Evolutionary conservation across 2,888 invertebrate genomes (phyloP), one percentile per base, ranked within the genome.

Genomic region (Chouioia cunea): DNA sequence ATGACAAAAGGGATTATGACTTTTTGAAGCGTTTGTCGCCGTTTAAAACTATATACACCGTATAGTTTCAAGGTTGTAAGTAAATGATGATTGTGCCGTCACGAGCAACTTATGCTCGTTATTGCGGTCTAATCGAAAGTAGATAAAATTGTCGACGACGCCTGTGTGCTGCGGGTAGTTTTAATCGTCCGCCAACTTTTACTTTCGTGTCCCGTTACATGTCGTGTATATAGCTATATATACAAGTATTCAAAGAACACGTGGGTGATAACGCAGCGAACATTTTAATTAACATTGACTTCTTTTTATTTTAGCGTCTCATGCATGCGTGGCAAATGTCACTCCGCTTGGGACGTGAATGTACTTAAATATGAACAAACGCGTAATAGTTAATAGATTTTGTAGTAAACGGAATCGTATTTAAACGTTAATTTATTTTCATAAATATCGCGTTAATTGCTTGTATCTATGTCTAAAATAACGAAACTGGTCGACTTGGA

Each of bases 161-260:
- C 27, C 4, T 43, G 44, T 57, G 27, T 18, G 57, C 65, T 71
- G 71, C 71, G 71, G 71, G 71, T 57, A 23, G 57, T 58, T 62
- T 62, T 70, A 71, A 71, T 71, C 71, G 52, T 47, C 62, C 50
- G 52, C 27, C 57, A 66, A 66, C 36, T 66, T 66, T 62, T 66
- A 56, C 44, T 65, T 54, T 50, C 27, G 2, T 59, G 50, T 65
- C n/a, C 60, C 62, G 70, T 66, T 70, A 66, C 12, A 20, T 46
- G 20, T 6, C 27, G 6, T 6, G 27, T 6, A 27, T 6, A 6
- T 27, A 27, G 27, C 3, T 27, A 27, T 3, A 47, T 65, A 62
- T 66, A 56, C 62, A 22, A 27, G 10, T 22, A n/a, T 18, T 46
- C 50, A 43, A 50, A 56, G 20, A 56, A 47, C 46, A 60, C 56